Evolutionary conservation across 1,140 invertebrate species (phyloP).

Genomic region (Listronotus bonariensis): DNA sequence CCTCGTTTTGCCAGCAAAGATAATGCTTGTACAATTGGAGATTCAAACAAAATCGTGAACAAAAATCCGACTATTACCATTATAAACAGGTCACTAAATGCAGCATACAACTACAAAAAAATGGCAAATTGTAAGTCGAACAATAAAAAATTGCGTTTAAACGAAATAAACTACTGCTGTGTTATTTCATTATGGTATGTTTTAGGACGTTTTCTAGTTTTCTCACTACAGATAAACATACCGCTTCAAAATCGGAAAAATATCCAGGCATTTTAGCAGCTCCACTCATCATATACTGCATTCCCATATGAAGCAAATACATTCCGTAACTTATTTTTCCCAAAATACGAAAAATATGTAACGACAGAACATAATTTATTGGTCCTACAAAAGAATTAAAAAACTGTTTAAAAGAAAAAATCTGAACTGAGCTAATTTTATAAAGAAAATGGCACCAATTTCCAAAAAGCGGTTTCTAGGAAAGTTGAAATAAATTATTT

Average conservation of each 20-base stretch:
- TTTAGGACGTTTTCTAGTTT: not conserved
- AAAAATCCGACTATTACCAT: constrained; percentile 40
- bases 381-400: constrained; percentile 32
- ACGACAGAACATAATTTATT: constrained; percentile 41
- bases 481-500: no score
- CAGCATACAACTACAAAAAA: constrained; percentile 36
- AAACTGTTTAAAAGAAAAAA: no score
- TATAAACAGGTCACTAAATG: constrained; percentile 36
- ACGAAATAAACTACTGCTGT: no score
- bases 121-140: not conserved
- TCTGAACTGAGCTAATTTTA: no score
- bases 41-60: constrained; percentile 38
- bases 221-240: no score
- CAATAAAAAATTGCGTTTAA: not conserved
- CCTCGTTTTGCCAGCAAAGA: constrained; percentile 12
- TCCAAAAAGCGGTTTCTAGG: no score
- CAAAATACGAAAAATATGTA: constrained; percentile 1
- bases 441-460: no score
- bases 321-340: no score
- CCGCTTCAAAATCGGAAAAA: not conserved
- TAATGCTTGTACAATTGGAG: constrained; percentile 27
- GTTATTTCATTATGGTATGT: no score
- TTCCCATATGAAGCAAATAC: no score
- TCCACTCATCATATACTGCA: not conserved
- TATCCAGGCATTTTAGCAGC: no score